Base-by-base conservation (phyloP, 2,888 invertebrate genomes). In the Cosmia pyralina region DNA sequence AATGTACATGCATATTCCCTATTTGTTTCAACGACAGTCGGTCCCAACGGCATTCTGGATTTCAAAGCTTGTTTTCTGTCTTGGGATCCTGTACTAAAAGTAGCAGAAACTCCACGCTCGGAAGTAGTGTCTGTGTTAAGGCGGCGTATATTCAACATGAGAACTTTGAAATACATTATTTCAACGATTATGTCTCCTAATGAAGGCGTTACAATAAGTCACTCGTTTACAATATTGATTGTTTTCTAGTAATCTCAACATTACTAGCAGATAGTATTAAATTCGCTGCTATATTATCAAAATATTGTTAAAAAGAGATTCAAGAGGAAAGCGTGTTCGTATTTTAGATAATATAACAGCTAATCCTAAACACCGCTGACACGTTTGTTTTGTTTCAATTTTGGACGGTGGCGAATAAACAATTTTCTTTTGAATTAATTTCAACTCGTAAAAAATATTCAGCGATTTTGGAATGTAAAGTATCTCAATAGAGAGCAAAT, bases 141-240 rank as follows among this genome's bases (percentile, higher is more conserved):
- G 28, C 65, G 77, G 28, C 65, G 77, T 75, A 64, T 79, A 78
- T 74, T 79, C 59, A 79, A 86, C 77, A 69, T 81, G 81, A 78
- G 81, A 80, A 84, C 62, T 71, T 72, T 64, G 74, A 78, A 86
- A 83, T 87, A 88, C 79, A 81, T 82, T 85, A 85, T 77, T 79
- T 82, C 75, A 86, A 86, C 79, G n/a, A 69, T 79, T 81, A 78
- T 76, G 69, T 82, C 70, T 80, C 83, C 79, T 82, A 85, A 85
- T 78, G 85, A 90, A 90, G 90, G 90, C 89, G 81, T 87, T 80
- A 77, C 84, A 82, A 84, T 87, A 89, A 90, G 90, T 90, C 90
- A 90, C 89, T 90, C 85, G 89, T 90, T 90, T 89, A 86, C 83
- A 82, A 84, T 82, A 79, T 83, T 84, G 72, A 71, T 81, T 71